Percentiles rank a stretch among this genome's conserved stretches.
These are phyloP conservation scores for Micrasema minimum DNA, from an alignment of 1,140 invertebrate species.

Conservation along the genomic window DNA sequence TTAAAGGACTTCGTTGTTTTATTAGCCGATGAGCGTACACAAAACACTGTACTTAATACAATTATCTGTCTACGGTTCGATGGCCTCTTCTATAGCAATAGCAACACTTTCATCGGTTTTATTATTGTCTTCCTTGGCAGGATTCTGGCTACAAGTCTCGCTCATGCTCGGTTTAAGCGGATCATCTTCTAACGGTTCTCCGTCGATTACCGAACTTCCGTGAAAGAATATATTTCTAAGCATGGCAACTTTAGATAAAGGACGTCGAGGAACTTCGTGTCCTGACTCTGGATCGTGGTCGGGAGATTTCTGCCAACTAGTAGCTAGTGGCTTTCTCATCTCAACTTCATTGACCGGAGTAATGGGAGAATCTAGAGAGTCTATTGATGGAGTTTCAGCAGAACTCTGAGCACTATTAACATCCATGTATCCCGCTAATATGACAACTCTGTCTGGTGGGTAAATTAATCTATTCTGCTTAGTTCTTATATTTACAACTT, in stretches of 20 bases:
- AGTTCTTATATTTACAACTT: conserved; percentile 45
- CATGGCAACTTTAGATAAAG: conserved; percentile 51
- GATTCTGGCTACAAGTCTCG: conserved; percentile 2
- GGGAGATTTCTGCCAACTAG: conserved; percentile 32
- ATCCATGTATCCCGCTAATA: conserved; percentile 48
- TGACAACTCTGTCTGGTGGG: conserved; percentile 41
- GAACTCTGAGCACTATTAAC: conserved; percentile 39
- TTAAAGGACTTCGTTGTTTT: conserved; percentile 48
- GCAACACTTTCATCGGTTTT: conserved; percentile 34
- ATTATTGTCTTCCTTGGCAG: conserved; percentile 42
- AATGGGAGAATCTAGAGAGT: conserved; percentile 29
- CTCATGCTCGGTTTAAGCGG: conserved; percentile 29
- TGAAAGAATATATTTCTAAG: conserved; percentile 53
- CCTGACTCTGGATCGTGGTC: conserved; percentile 45
- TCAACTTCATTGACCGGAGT: conserved; percentile 46
- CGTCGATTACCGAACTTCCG: conserved; percentile 47
- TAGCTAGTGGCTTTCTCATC: conserved; percentile 29
- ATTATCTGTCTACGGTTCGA: conserved; percentile 3
- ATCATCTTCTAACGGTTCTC: conserved; percentile 26
- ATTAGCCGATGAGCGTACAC: conserved; percentile 33
- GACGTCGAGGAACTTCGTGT: conserved; percentile 46
- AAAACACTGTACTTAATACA: not conserved
- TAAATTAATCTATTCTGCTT: conserved; percentile 45
- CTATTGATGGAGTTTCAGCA: not conserved
- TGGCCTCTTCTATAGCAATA: conserved; percentile 22